Percentiles rank a stretch among this genome's conserved stretches.
phyloP scores from a whole-genome alignment of 2,888 invertebrate species.

The Euspilapteryx auroguttella region DNA sequence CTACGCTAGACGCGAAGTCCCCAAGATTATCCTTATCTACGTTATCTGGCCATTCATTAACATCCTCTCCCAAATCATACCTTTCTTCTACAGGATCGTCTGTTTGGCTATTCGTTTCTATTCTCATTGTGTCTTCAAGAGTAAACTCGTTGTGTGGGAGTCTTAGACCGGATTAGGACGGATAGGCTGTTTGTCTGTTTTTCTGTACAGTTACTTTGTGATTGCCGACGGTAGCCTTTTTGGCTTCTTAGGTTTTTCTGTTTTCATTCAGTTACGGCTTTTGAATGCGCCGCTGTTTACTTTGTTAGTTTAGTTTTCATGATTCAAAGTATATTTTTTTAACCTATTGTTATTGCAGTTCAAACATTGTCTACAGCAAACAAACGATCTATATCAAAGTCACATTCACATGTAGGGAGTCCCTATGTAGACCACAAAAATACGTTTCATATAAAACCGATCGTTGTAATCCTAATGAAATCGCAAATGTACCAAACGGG shows the following conservation, averaged over 20 bases:
- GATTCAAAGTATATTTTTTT: too few species aligned
- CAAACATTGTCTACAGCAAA: too few species aligned
- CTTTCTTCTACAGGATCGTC: conserved; percentile 8
- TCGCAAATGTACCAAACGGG: conserved; percentile 4
- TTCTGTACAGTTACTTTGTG: conserved; percentile 2
- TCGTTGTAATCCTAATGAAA: not conserved
- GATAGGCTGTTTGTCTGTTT: conserved; percentile 1
- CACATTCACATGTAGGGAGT: too few species aligned
- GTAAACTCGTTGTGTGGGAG: conserved; percentile 30
- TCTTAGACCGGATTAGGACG: conserved; percentile 11
- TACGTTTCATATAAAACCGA: too few species aligned
- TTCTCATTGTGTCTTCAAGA: conserved; percentile 27
- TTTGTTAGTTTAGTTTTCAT: too few species aligned
- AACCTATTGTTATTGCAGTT: too few species aligned
- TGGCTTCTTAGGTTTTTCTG: too few species aligned
- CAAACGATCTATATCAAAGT: too few species aligned
- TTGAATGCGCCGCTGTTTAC: too few species aligned
- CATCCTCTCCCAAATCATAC: conserved; percentile 19
- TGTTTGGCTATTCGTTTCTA: conserved; percentile 12
- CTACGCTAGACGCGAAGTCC: conserved; percentile 30
- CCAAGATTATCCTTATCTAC: conserved; percentile 24
- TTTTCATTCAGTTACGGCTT: too few species aligned
- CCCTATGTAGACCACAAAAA: too few species aligned
- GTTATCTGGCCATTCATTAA: conserved; percentile 30
- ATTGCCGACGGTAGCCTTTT: too few species aligned